Evolutionary conservation across 2,888 invertebrate genomes (phyloP).

Genomic region (Mesorhabditis sp.): DNA sequence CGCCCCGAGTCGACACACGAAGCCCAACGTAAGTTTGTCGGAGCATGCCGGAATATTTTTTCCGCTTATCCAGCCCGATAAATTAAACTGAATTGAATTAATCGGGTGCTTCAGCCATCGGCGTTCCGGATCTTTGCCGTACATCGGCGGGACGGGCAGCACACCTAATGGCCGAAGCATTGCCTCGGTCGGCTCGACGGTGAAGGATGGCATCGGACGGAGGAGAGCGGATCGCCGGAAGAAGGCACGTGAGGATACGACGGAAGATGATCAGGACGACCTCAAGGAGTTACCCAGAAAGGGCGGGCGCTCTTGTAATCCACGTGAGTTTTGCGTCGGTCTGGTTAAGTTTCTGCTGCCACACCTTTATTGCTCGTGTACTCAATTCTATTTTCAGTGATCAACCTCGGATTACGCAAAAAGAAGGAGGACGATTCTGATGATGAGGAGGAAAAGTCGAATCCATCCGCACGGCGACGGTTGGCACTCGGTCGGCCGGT

Average conservation of each 20-base stretch:
- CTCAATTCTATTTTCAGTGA: no score
- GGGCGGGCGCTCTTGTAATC: neutral
- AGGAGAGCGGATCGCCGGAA: neutral
- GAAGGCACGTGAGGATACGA: neutral
- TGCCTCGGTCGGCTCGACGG: constrained; percentile 29
- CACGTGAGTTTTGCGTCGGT: neutral
- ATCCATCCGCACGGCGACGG: neutral
- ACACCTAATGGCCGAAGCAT: constrained; percentile 24
- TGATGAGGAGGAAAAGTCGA: neutral
- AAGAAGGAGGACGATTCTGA: neutral
- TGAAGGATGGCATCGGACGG: constrained; percentile 19
- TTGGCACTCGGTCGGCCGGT: no score
- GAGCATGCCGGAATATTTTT: no score
- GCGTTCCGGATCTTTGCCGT: constrained; percentile 13
- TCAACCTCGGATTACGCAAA: no score
- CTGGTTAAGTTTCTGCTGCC: no score
- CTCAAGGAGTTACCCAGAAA: neutral
- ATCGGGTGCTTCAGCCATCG: neutral
- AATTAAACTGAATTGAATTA: neutral
- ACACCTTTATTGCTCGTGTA: no score
- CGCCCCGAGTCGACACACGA: no score
- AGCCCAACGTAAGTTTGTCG: no score
- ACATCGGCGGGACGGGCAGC: constrained; percentile 16
- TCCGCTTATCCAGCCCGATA: no score
- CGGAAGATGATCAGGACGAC: neutral